Conservation (phyloP, 2,888 invertebrate species). For the Drosophila austrosaltans region DNA sequence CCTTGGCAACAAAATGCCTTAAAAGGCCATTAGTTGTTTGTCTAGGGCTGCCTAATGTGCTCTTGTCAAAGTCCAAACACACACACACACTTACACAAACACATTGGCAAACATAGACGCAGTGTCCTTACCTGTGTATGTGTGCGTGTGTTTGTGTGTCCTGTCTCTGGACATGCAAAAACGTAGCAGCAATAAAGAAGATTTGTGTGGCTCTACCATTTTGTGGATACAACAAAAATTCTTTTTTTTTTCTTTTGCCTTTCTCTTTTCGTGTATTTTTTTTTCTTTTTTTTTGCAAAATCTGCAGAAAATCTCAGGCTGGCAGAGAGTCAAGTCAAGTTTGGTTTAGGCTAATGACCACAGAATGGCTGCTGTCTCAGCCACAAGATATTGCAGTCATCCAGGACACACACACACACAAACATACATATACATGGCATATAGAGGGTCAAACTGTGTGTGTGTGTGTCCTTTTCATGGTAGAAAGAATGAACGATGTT, state of each 20-base stretch:
- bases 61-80: slow-evolving; percentile 63
- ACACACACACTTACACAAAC: slow-evolving; percentile 17
- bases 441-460: slow-evolving; percentile 27
- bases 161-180: slow-evolving; percentile 68
- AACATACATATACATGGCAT: slow-evolving; percentile 5
- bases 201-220: slow-evolving; percentile 75
- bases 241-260: slow-evolving; percentile 24
- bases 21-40: slow-evolving; percentile 78
- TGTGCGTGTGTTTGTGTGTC: slow-evolving; percentile 33
- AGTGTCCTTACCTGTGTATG: slow-evolving; percentile 44
- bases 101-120: slow-evolving; percentile 43
- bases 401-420: slow-evolving; percentile 26
- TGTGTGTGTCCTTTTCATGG: slow-evolving; percentile 2
- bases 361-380: slow-evolving; percentile 68
- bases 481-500: neutral
- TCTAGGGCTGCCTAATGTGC: slow-evolving; percentile 72
- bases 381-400: slow-evolving; percentile 69
- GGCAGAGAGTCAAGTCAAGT: slow-evolving; percentile 66
- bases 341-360: slow-evolving; percentile 78
- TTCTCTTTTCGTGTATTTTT: slow-evolving; percentile 30
- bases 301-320: slow-evolving; percentile 70
- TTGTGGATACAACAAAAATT: slow-evolving; percentile 59
- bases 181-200: slow-evolving; percentile 77
- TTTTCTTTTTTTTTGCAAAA: slow-evolving; percentile 63
- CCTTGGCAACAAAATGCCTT: slow-evolving; percentile 66